phyloP scores from a whole-genome alignment of 2,113 vertebrate genomes.

The Butorides virescens region DNA sequence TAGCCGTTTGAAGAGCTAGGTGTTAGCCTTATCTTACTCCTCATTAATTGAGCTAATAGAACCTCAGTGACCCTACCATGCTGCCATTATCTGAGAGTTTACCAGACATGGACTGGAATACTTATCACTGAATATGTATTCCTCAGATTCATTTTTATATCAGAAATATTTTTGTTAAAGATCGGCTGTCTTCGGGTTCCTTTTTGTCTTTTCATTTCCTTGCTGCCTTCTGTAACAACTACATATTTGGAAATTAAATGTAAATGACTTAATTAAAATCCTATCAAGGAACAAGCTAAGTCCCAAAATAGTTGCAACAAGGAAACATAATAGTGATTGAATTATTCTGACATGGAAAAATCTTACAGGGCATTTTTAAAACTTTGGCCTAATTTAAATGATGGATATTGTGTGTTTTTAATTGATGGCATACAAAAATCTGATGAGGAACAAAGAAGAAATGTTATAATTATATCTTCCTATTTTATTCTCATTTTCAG shows the following conservation, averaged over 20 bases:
- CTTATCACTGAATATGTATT: conserved; percentile 71
- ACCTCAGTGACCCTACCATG: conserved; percentile 82
- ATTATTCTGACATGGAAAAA: conserved; percentile 13
- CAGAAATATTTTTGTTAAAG: conserved; percentile 6
- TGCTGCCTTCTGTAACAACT: neutral
- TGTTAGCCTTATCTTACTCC: conserved; percentile 94
- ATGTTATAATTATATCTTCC: neutral
- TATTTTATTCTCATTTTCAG: neutral
- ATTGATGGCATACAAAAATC: neutral
- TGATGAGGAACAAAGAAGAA: neutral
- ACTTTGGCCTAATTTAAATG: conserved; percentile 31
- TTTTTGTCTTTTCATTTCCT: neutral
- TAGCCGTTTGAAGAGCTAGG: conserved; percentile 85
- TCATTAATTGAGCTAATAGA: conserved; percentile 99
- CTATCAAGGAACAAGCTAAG: conserved; percentile 31
- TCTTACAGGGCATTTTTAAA: conserved; percentile 33
- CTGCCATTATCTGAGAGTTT: conserved; percentile 79
- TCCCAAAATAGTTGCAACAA: conserved; percentile 48
- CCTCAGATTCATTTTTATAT: conserved; percentile 11
- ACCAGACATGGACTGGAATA: conserved; percentile 86
- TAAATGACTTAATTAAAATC: conserved; percentile 66
- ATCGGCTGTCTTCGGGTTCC: neutral
- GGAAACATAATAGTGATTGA: conserved; percentile 30
- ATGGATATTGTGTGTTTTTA: neutral
- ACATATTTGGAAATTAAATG: conserved; percentile 37